Percentiles rank a stretch among this genome's conserved stretches.
These are phyloP conservation scores for Periparus ater DNA, from an alignment of 2,797 vertebrate genomes.

Conservation along the genomic window DNA sequence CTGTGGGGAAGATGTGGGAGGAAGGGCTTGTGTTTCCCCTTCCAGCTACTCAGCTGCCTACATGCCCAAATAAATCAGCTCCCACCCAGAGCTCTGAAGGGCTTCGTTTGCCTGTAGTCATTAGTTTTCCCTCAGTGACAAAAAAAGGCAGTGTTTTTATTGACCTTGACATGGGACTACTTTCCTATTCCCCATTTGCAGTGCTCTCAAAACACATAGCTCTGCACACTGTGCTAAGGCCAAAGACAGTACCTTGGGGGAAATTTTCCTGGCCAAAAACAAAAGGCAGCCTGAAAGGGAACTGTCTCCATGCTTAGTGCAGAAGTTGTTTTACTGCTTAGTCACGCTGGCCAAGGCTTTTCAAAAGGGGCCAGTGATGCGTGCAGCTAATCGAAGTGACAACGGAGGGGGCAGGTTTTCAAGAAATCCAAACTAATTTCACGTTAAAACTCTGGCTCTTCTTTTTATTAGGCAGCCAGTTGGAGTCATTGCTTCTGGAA, in stretches of 20 bases:
- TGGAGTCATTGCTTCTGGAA: not conserved
- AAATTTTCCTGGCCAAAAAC: not conserved
- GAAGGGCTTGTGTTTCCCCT: slow-evolving; percentile 29
- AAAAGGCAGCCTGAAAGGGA: not conserved
- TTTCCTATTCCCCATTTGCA: not conserved
- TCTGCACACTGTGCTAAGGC: accelerated
- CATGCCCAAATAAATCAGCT: slow-evolving; percentile 43
- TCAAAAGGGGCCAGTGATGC: not conserved
- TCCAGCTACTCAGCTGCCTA: slow-evolving; percentile 4
- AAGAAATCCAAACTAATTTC: not conserved
- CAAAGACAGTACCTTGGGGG: not conserved
- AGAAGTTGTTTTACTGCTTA: slow-evolving; percentile 27
- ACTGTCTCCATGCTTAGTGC: not conserved
- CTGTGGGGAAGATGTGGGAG: slow-evolving; percentile 22
- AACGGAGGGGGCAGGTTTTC: not conserved
- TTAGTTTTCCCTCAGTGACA: slow-evolving; percentile 22
- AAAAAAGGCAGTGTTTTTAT: slow-evolving; percentile 29
- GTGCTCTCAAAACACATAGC: not conserved
- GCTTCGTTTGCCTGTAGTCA: not conserved
- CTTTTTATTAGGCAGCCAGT: not conserved
- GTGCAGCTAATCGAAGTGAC: not conserved
- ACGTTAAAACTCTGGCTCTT: not conserved
- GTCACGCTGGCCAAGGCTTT: not conserved
- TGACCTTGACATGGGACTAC: slow-evolving; percentile 3
- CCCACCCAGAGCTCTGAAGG: slow-evolving; percentile 4